Base-by-base conservation (phyloP, 2,797 vertebrate species). In the Chaetodon trifasciatus region DNA sequence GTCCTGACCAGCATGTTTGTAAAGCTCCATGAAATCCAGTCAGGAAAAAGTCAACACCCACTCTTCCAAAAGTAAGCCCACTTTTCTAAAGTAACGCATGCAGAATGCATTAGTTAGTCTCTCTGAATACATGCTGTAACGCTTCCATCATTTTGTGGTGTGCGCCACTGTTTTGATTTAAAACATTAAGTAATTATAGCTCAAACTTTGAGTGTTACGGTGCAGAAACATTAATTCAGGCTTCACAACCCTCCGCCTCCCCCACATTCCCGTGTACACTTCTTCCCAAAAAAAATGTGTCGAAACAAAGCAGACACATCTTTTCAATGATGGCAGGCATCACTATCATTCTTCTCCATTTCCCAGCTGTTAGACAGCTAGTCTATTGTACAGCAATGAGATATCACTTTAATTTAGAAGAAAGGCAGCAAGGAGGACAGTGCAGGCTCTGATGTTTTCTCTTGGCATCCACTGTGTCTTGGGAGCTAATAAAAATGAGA, bases 371-470 rank as follows among this genome's bases (percentile, higher is more conserved):
- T 82, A 71, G 81, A 87, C 81, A 87, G 86, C 74, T 6, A 78
- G 58, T 79, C 67, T 81, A 77, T 85, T 89, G 86, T 86, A 86
- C 87, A 68, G 79, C 88, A 90, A 86, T 93, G 89, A 94, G 91
- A 89, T 92, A 91, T 92, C 86, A 86, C 91, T 93, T 95, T 92
- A 89, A 94, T 94, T 94, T 94, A 83, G 86, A 90, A 86, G 80
- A 87, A 81, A 89, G 82, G 82, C 81, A 91, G 81, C 78, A 65
- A 63, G 46, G 72, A 91, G 78, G 84, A 88, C 80, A 83, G 86
- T 55, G 70, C 70, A 63, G 71, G 55, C 72, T 86, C 75, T 79
- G 81, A 75, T 87, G 80, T 91, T 93, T 90, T 90, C 85, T 89
- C 83, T 80, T 86, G 86, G 76, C 61, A 49, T 90, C 83, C 74